Conservation (phyloP, 2,888 invertebrate genomes). For the Flabesymbios commensalis region DNA sequence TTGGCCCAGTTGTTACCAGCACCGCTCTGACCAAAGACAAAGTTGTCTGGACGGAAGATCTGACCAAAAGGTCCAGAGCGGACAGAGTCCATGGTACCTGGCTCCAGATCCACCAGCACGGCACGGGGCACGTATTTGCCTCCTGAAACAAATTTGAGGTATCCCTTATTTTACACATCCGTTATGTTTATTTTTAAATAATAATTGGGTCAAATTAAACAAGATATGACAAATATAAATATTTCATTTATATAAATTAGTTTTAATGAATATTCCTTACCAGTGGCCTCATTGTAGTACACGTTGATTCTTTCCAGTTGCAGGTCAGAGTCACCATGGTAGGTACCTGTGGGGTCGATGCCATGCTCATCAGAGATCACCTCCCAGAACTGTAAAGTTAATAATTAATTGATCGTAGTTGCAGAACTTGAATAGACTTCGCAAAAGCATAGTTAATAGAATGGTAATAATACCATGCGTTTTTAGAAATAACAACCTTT, state of each 20-base stretch:
- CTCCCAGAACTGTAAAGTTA: constrained; percentile 46
- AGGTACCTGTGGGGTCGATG: constrained; percentile 51
- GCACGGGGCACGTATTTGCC: constrained; percentile 94
- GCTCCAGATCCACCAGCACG: constrained; percentile 90
- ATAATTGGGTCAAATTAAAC: not conserved
- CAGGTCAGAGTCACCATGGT: constrained; percentile 44
- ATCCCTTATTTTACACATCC: too few species aligned
- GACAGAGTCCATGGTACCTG: constrained; percentile 96
- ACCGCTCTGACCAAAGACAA: constrained; percentile 75
- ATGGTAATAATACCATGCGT: too few species aligned
- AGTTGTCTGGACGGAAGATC: constrained; percentile 93
- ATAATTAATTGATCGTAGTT: too few species aligned
- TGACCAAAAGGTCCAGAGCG: constrained; percentile 91
- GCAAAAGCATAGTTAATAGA: too few species aligned
- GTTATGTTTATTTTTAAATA: too few species aligned
- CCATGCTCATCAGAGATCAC: constrained; percentile 58
- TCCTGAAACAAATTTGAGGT: constrained; percentile 23
- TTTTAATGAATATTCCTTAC: too few species aligned
- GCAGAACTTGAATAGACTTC: too few species aligned
- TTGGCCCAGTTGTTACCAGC: constrained; percentile 86
- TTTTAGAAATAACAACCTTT: too few species aligned
- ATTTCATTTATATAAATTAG: not conserved
- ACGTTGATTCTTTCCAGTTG: constrained; percentile 67
- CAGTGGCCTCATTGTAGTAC: constrained; percentile 83
- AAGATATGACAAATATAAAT: not conserved